Percentiles rank a stretch among this genome's conserved stretches.
phyloP scores from a whole-genome alignment of 2,113 vertebrate species.

The Elgaria multicarinata region DNA sequence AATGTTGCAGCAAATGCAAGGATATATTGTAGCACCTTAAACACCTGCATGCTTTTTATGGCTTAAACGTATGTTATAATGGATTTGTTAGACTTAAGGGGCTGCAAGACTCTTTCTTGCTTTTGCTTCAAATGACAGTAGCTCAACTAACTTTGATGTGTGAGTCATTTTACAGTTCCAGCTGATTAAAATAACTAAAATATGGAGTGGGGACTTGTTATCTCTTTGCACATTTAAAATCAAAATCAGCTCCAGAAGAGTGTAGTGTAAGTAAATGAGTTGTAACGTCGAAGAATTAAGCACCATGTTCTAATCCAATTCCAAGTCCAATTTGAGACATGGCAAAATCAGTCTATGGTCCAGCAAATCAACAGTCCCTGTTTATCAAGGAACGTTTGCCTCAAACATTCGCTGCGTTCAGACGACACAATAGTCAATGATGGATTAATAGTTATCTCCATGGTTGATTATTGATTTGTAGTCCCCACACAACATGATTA shows the following conservation, averaged over 20 bases:
- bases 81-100: neutral
- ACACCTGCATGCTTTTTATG: neutral
- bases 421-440: no score
- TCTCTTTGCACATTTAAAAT: neutral
- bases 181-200: neutral
- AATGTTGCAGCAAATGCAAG: neutral
- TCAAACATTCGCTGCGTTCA: no score
- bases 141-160: neutral
- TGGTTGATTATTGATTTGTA: no score
- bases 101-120: neutral
- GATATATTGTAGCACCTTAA: neutral
- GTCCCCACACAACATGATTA: no score
- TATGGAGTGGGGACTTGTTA: no score
- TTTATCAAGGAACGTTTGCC: neutral
- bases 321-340: neutral
- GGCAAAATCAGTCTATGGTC: neutral
- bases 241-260: neutral
- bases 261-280: neutral
- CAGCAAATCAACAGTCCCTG: neutral
- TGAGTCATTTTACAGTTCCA: neutral
- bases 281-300: neutral
- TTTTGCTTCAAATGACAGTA: neutral
- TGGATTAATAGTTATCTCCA: no score
- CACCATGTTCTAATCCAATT: neutral
- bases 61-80: neutral